Evolutionary conservation across 2,888 invertebrate species (phyloP).

Genomic region (Ceratothoa steindachneri): DNA sequence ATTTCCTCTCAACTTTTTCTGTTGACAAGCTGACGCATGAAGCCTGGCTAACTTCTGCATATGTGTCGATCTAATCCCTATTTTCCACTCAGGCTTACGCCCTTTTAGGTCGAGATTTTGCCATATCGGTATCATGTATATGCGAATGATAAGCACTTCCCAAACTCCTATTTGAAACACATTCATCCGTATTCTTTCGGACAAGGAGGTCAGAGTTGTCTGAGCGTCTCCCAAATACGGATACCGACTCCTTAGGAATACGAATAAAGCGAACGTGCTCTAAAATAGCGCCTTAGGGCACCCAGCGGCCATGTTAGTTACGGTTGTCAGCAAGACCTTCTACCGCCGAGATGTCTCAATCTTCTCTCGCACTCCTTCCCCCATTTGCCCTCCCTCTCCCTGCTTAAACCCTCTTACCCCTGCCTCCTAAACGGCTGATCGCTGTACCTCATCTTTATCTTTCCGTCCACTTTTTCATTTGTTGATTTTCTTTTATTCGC

Average conservation of each 20-base stretch:
- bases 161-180: not conserved
- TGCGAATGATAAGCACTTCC: not conserved
- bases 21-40: too few relatives aligned
- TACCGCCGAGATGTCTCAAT: constrained; percentile 27
- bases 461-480: not conserved
- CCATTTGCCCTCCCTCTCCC: not conserved
- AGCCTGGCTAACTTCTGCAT: too few relatives aligned
- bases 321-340: constrained; percentile 27
- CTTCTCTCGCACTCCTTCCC: not conserved
- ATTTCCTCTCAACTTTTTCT: too few relatives aligned
- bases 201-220: not conserved
- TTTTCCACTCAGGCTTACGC: too few relatives aligned
- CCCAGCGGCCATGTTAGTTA: constrained; percentile 30
- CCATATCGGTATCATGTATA: not conserved
- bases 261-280: not conserved
- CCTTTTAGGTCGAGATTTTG: not conserved
- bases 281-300: constrained; percentile 12
- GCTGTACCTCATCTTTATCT: not conserved
- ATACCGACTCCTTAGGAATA: constrained; percentile 2
- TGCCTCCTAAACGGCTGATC: too few relatives aligned
- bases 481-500: too few relatives aligned
- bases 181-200: not conserved
- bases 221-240: not conserved
- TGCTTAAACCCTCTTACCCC: not conserved
- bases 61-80: too few relatives aligned